A percentile compares a stretch with the other conserved stretches of the same genome.
Evolutionary conservation across 1,140 invertebrate species (phyloP).

Genomic region (Tribolium madens): DNA sequence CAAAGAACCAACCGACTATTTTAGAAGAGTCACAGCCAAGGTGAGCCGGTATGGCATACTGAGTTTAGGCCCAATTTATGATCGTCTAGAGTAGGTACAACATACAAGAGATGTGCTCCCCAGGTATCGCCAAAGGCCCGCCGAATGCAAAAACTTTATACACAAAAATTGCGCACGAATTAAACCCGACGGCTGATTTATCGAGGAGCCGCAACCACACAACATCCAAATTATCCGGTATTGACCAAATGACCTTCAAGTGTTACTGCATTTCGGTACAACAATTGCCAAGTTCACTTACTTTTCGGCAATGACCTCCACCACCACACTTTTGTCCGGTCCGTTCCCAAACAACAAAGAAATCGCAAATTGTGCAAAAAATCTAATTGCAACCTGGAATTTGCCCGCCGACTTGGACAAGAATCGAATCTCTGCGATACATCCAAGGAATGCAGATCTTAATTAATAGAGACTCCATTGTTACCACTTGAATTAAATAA

Average conservation of each 20-base stretch:
- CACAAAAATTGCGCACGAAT: slow-evolving; percentile 24
- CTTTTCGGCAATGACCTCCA: slow-evolving; percentile 19
- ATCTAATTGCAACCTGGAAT: background rate
- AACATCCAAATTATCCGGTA: slow-evolving; percentile 15
- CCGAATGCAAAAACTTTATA: slow-evolving; percentile 28
- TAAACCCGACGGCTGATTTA: slow-evolving; percentile 4
- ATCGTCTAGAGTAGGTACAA: slow-evolving; percentile 53
- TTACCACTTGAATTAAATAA: background rate
- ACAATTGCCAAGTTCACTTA: slow-evolving; percentile 33
- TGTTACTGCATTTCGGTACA: slow-evolving; percentile 30
- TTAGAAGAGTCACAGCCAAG: slow-evolving; percentile 50
- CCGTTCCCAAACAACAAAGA: background rate
- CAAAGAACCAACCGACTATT: slow-evolving; percentile 50
- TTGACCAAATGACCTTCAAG: too few relatives aligned
- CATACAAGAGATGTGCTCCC: slow-evolving; percentile 29
- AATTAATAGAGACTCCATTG: background rate
- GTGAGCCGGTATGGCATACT: slow-evolving; percentile 53
- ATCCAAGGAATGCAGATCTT: background rate
- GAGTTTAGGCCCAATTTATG: slow-evolving; percentile 58
- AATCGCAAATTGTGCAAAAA: slow-evolving; percentile 1
- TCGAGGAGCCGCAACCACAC: too few relatives aligned
- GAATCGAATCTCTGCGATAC: too few relatives aligned
- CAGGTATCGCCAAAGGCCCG: slow-evolving; percentile 32
- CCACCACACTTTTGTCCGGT: slow-evolving; percentile 2
- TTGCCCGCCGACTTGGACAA: too few relatives aligned